Base-by-base conservation (phyloP, 1,140 invertebrate species). In the Archegozetes longisetosus region DNA sequence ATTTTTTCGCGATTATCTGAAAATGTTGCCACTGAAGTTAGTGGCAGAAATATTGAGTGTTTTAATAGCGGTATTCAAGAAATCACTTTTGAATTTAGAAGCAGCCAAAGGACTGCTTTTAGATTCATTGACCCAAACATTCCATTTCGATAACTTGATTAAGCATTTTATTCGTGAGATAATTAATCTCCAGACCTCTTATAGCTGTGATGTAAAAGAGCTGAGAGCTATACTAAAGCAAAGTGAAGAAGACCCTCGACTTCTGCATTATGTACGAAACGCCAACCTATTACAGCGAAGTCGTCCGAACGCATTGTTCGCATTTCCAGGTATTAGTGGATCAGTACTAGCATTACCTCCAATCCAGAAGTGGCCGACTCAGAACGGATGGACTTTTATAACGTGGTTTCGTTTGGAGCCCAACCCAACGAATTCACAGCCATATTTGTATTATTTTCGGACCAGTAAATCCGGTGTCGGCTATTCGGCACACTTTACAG, bases 401-500 rank as follows among this genome's bases (percentile, higher is more conserved):
- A 97, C 93, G 63, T 99, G 95, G 95, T 93, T 99, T 74, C 79
- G 94, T 61, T 78, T 98, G 67, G 95, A 99, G 78, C 94, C 94
- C 66, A 98, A 76, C 79, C 90, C 66, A 92, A 98, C 75, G 95
- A 95, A 74, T 28, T 61, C 62, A 6, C 60, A 61, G 53, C 95
- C 95, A 20, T 98, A 96, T 76, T 80, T 99, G 53, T 98, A 94
- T 74, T 91, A 93, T 78, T 98, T 98, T 77, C 92, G 95, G 74
- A 98, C 94, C 29, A 88, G 87, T 69, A 98, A 98, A 81, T 56
- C 55, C 12, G 94, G 94, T 60, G 84, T 98, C 28, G 95, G 94
- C n/a, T 99, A 98, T 73, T 94, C 93, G 32, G 94, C 92, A 51
- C 93, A 98, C 78, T 98, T 99, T 76, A 90, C 98, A 64, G 95